These are phyloP conservation scores for Calephelis nemesis DNA, from an alignment of 1,140 invertebrate species.

Conservation along the genomic window DNA sequence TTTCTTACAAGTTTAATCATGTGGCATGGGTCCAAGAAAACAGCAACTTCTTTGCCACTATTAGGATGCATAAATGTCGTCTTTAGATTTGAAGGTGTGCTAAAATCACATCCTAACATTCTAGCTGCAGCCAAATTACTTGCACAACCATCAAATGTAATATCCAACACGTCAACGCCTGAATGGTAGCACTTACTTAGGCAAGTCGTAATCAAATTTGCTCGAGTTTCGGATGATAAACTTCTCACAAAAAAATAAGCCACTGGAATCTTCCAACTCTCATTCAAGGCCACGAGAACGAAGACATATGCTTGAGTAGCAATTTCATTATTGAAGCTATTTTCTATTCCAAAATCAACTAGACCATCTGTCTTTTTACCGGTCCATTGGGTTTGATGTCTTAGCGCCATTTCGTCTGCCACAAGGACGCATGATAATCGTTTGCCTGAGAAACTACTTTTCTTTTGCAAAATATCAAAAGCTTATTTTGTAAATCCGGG, in stretches of 20 bases:
- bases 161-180: neutral
- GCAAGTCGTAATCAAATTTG: conserved; percentile 12
- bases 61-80: conserved; percentile 10
- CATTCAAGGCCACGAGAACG: conserved; percentile 17
- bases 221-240: conserved; percentile 1
- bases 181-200: conserved; percentile 1
- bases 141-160: conserved; percentile 16
- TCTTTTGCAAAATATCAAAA: conserved; percentile 29
- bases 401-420: conserved; percentile 32
- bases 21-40: conserved; percentile 24
- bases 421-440: neutral
- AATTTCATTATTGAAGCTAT: conserved; percentile 16
- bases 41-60: neutral
- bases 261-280: conserved; percentile 26
- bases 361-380: conserved; percentile 22
- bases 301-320: conserved; percentile 21
- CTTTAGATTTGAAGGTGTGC: neutral
- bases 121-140: neutral
- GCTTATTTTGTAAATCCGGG: conserved; percentile 34
- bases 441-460: conserved; percentile 9
- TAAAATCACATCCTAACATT: neutral
- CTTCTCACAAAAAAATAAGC: conserved; percentile 25
- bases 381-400: conserved; percentile 26
- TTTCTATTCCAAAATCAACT: conserved; percentile 19
- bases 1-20: conserved; percentile 19